Base-by-base conservation (phyloP, 2,797 vertebrate genomes). In the Neosilurus hyrtlii region DNA sequence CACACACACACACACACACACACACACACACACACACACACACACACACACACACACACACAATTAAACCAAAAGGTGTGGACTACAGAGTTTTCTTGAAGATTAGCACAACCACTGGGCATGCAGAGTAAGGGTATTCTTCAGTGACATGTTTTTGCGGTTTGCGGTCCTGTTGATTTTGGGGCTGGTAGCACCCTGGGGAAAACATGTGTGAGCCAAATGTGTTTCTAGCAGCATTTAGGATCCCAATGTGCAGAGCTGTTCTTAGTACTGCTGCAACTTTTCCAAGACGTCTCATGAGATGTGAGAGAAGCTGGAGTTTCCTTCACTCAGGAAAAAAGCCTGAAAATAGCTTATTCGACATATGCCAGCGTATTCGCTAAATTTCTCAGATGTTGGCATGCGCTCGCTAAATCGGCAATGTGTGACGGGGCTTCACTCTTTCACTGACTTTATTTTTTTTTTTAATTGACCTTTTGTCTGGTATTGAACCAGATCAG, bases 141-240 rank as follows among this genome's bases (percentile, higher is more conserved):
- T 65, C 51, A 71, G 66, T 51, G 62, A 30, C 57, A 56, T 86
- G 82, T 86, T 83, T 83, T 76, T 87, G 87, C n/a, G 86, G 87
- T 88, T 82, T 89, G 86, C 61, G 79, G 84, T 82, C 74, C 74
- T 85, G 87, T 84, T 81, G 82, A 76, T 79, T 75, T 63, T 72
- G 78, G 79, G 82, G 75, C 68, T 78, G 77, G 54, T 84, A 83
- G 82, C 67, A 80, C 82, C 76, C n/a, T 15, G 57, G 81, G 87
- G 82, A 79, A 57, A 82, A 89, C 89, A 88, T 84, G 82, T 89
- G 89, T 56, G 66, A 82, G 83, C 89, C 86, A 87, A 87, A 88
- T 88, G 89, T 88, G 86, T 30, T 84, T 77, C 76, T 65, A 80
- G 80, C 80, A 66, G 76, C 63, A 57, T 51, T 70, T 18, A 24